Evolutionary conservation across 2,797 vertebrate species (phyloP), one percentile per base, ranked within the genome.

Genomic region (Melanogrammus aeglefinus): DNA sequence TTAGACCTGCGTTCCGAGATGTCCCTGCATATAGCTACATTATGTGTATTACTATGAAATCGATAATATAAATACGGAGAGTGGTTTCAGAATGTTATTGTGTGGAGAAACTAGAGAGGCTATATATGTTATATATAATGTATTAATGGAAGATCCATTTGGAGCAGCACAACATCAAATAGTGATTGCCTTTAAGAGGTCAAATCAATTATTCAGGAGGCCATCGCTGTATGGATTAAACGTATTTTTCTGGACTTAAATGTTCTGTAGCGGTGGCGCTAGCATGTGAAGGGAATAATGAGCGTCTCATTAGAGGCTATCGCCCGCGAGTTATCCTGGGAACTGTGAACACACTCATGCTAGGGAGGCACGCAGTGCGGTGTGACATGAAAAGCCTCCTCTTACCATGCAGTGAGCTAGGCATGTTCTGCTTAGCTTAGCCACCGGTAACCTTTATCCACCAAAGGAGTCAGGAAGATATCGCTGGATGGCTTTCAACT

Each of bases 121-220:
- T 72, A 57, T 51, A 47, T 27, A 41, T 31, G 33, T 10, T 16
- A 0, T 12, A 72, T 77, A 10, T 44, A 80, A 75, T 74, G 69
- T 72, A 63, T 47, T 35, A 75, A 51, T 83, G 35, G 18, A 29
- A 74, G 76, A 72, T 21, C 35, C 35, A 18, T 63, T 66, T 77
- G 75, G 81, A 41, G 78, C 76, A 72, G 70, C 51, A 73, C 35
- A 76, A 14, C 76, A 85, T 89, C 70, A 85, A 88, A 84, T 80
- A 78, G 39, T 78, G 9, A 84, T 84, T 72, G 18, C 29, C 13
- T 63, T 72, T 72, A 80, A 21, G 73, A 77, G 57, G 1, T 24
- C 75, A 76, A 66, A 82, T 87, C 39, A 78, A 86, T 81, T 79
- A 87, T 81, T 77, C 80, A 57, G 57, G 57, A 63, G 24, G 57